Evolutionary conservation across 1,140 invertebrate species (phyloP).

Genomic region (Drosophila bifasciata): DNA sequence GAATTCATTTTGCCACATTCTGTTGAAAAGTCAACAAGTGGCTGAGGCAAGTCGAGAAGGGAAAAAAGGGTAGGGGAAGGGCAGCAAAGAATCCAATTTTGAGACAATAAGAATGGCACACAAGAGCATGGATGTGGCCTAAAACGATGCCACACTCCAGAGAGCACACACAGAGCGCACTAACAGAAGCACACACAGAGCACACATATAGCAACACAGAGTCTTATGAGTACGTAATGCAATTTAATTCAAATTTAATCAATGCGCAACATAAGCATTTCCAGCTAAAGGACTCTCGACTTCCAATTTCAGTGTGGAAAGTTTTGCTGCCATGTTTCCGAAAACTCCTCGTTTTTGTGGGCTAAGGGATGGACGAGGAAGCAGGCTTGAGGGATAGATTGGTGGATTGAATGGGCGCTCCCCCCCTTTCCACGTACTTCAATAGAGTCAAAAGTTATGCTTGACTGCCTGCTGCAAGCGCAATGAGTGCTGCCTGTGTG

Average conservation of each 20-base stretch:
- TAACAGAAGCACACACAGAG: constrained; percentile 5
- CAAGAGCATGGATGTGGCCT: constrained; percentile 30
- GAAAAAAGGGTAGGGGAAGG: too few relatives aligned
- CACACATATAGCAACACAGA: constrained; percentile 4
- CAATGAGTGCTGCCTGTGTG: constrained; percentile 60
- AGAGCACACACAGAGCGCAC: constrained; percentile 1
- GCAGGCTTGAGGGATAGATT: constrained; percentile 13
- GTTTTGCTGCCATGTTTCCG: constrained; percentile 36
- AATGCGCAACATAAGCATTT: constrained; percentile 67
- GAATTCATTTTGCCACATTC: constrained; percentile 30
- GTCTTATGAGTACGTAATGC: constrained; percentile 45
- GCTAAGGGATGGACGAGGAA: too few relatives aligned
- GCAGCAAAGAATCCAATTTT: constrained; percentile 59
- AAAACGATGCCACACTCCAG: constrained; percentile 47
- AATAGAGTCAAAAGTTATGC: constrained; percentile 80
- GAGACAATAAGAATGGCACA: constrained; percentile 59
- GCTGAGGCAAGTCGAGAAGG: not conserved
- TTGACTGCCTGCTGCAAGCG: constrained; percentile 49
- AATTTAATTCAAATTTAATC: constrained; percentile 81
- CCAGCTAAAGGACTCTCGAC: constrained; percentile 24
- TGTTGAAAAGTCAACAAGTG: constrained; percentile 69
- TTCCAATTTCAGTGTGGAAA: constrained; percentile 33
- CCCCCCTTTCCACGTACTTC: too few relatives aligned
- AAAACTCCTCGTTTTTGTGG: constrained; percentile 61
- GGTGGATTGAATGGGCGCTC: constrained; percentile 25